phyloP scores from a whole-genome alignment of 2,113 vertebrate genomes.

The Mus spicilegus region DNA sequence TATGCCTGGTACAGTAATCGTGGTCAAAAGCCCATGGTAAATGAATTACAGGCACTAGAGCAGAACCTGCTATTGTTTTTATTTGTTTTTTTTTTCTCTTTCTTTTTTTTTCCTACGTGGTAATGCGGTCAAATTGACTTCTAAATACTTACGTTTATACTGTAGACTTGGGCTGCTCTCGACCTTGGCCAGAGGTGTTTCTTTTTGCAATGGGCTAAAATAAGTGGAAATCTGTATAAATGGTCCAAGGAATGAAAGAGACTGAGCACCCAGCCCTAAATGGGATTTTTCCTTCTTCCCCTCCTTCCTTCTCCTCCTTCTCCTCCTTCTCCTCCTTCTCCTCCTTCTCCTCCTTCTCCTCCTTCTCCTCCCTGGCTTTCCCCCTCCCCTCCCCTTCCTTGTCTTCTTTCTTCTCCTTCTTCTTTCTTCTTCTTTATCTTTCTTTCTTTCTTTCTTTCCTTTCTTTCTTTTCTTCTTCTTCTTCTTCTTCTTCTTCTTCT shows the following conservation, averaged over 20 bases:
- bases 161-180: background rate
- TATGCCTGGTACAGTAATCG: background rate
- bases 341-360: background rate
- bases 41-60: background rate
- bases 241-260: background rate
- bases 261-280: background rate
- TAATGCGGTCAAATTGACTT: background rate
- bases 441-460: accelerated
- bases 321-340: background rate
- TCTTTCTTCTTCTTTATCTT: too few species aligned
- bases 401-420: too few species aligned
- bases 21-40: background rate
- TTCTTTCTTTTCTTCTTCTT: too few species aligned
- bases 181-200: background rate
- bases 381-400: too few species aligned
- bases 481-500: too few species aligned
- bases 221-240: background rate
- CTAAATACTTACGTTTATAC: too few species aligned
- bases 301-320: background rate
- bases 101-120: background rate
- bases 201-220: background rate
- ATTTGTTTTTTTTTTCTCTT: too few species aligned
- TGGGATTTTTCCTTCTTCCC: too few species aligned
- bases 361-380: accelerated
- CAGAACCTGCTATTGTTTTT: background rate